Evolutionary conservation across 2,888 invertebrate genomes (phyloP).

Genomic region (Caenorhabditis sinica): DNA sequence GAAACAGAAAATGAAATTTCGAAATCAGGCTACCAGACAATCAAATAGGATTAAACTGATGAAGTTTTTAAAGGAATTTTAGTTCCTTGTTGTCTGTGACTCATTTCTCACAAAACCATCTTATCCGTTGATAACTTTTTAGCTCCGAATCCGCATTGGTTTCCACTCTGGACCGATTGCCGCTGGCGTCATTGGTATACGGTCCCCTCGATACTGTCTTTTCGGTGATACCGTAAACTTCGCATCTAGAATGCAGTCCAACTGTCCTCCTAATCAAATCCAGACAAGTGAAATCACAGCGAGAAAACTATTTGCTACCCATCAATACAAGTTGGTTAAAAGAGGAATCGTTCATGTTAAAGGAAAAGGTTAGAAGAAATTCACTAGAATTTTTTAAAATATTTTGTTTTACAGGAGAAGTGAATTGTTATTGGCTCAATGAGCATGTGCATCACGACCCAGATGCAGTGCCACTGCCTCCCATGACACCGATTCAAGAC

Average conservation of each 20-base stretch:
- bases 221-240: slow-evolving; percentile 83
- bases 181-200: slow-evolving; percentile 82
- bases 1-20: background rate
- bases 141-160: slow-evolving; percentile 80
- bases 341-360: slow-evolving; percentile 83
- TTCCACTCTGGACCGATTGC: slow-evolving; percentile 82
- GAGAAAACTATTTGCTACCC: slow-evolving; percentile 43
- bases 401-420: slow-evolving; percentile 73
- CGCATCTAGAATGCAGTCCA: slow-evolving; percentile 83
- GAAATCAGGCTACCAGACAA: background rate
- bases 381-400: background rate
- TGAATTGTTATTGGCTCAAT: slow-evolving; percentile 83
- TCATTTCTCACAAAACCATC: background rate
- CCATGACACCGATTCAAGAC: background rate
- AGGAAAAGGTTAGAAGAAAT: slow-evolving; percentile 76
- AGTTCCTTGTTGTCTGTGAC: background rate
- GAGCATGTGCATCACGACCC: slow-evolving; percentile 75
- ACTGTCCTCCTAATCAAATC: slow-evolving; percentile 83
- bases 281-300: slow-evolving; percentile 76
- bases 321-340: slow-evolving; percentile 78
- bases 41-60: background rate
- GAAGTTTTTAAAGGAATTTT: background rate
- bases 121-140: no score
- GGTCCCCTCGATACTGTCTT: slow-evolving; percentile 81
- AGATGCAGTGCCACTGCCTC: background rate